These are phyloP conservation scores for Saccostrea cuccullata DNA, from an alignment of 1,140 invertebrate genomes.

Conservation along the genomic window DNA sequence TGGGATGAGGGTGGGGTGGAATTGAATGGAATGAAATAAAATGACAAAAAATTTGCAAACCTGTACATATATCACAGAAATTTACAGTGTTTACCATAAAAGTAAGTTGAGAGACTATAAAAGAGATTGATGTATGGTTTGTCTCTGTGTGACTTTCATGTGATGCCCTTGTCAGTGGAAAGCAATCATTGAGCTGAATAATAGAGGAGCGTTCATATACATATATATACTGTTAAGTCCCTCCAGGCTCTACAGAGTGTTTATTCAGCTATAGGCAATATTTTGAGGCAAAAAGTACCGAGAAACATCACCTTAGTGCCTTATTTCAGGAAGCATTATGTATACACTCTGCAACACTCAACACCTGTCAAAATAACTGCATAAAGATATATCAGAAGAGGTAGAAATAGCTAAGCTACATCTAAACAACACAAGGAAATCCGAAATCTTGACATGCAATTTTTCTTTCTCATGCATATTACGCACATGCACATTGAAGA, in stretches of 20 bases:
- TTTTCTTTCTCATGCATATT: background rate
- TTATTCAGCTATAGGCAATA: background rate
- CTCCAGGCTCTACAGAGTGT: background rate
- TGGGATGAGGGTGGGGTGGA: background rate
- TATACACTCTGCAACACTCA: background rate
- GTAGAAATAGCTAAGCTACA: background rate
- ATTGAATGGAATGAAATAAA: background rate
- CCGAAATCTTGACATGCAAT: background rate
- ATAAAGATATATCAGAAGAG: background rate
- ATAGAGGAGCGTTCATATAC: background rate
- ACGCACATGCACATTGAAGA: background rate
- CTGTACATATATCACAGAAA: too few species aligned
- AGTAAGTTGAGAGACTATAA: background rate
- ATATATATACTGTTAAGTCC: background rate
- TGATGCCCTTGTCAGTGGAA: background rate
- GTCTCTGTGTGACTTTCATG: background rate
- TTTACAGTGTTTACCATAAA: background rate
- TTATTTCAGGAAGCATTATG: background rate
- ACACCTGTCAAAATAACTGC: conserved; percentile 7
- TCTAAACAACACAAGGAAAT: background rate
- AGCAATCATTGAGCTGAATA: background rate
- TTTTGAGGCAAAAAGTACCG: background rate
- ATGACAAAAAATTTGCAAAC: background rate
- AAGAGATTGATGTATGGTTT: background rate
- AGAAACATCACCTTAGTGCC: background rate